Evolutionary conservation across 1,140 invertebrate species (phyloP).

Genomic region (Daktulosphaira vitifoliae): DNA sequence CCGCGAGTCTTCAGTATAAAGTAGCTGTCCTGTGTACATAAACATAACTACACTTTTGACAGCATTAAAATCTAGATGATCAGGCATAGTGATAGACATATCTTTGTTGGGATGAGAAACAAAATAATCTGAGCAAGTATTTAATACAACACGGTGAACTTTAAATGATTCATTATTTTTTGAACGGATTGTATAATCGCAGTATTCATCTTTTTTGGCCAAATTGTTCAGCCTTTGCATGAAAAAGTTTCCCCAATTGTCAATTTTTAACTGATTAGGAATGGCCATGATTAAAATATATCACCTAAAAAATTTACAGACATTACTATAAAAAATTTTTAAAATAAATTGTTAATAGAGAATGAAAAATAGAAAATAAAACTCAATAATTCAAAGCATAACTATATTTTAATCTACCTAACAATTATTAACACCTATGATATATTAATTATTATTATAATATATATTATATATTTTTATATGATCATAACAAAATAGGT

Average conservation of each 20-base stretch:
- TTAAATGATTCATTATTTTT: constrained; percentile 10
- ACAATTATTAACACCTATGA: too few relatives aligned
- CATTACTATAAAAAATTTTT: too few relatives aligned
- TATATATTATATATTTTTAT: too few relatives aligned
- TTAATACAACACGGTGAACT: constrained; percentile 21
- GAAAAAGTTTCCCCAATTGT: constrained; percentile 28
- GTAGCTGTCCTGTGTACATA: constrained; percentile 25
- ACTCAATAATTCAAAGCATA: too few relatives aligned
- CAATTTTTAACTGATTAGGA: constrained; percentile 22
- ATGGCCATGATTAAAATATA: background rate
- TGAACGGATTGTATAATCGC: constrained; percentile 27
- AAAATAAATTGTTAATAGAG: too few relatives aligned
- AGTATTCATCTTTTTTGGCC: constrained; percentile 22
- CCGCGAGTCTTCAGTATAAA: constrained; percentile 1
- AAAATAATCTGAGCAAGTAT: constrained; percentile 28
- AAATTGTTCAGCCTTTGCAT: constrained; percentile 26
- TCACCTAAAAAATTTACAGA: constrained; percentile 6
- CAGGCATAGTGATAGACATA: constrained; percentile 21
- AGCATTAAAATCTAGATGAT: constrained; percentile 8
- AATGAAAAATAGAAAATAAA: too few relatives aligned
- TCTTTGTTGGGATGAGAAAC: constrained; percentile 13
- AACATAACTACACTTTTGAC: constrained; percentile 25
- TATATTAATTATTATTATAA: too few relatives aligned
- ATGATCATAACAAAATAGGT: too few relatives aligned
- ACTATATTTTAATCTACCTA: too few relatives aligned